phyloP scores from a whole-genome alignment of 2,888 invertebrate species.

The Xylota sylvarum region DNA sequence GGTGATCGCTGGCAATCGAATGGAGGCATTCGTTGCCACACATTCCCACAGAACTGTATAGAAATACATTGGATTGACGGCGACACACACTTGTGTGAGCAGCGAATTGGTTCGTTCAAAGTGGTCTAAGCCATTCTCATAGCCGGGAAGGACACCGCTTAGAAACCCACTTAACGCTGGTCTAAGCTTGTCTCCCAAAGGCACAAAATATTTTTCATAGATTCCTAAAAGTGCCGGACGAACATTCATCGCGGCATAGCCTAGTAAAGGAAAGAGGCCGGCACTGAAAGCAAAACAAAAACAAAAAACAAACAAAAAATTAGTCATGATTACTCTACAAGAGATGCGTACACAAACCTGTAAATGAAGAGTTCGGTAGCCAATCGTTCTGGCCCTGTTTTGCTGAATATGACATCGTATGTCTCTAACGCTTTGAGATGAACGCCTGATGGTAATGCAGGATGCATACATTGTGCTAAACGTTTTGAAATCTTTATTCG shows the following conservation, averaged over 20 bases:
- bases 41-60: conserved; percentile 96
- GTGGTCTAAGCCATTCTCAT: conserved; percentile 94
- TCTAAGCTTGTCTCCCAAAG: conserved; percentile 88
- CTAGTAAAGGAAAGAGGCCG: conserved; percentile 95
- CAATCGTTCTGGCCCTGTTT: conserved; percentile 92
- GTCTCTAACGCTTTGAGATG: conserved; percentile 96
- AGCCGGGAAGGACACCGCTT: conserved; percentile 93
- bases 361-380: conserved; percentile 94
- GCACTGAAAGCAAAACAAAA: too few relatives aligned
- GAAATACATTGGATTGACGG: conserved; percentile 92
- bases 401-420: conserved; percentile 95
- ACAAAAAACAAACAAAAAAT: conserved; percentile 32
- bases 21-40: conserved; percentile 91
- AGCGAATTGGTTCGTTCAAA: conserved; percentile 88
- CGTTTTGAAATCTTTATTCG: conserved; percentile 95
- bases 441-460: conserved; percentile 95
- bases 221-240: conserved; percentile 92
- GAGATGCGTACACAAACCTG: conserved; percentile 85
- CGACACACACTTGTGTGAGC: conserved; percentile 87
- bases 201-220: conserved; percentile 95
- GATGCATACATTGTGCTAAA: conserved; percentile 97
- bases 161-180: conserved; percentile 95
- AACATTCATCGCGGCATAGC: conserved; percentile 95
- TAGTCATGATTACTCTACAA: not conserved
- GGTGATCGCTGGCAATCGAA: conserved; percentile 92